Base-by-base conservation (phyloP, 2,113 vertebrate genomes). In the Ancistrus triradiatus region DNA sequence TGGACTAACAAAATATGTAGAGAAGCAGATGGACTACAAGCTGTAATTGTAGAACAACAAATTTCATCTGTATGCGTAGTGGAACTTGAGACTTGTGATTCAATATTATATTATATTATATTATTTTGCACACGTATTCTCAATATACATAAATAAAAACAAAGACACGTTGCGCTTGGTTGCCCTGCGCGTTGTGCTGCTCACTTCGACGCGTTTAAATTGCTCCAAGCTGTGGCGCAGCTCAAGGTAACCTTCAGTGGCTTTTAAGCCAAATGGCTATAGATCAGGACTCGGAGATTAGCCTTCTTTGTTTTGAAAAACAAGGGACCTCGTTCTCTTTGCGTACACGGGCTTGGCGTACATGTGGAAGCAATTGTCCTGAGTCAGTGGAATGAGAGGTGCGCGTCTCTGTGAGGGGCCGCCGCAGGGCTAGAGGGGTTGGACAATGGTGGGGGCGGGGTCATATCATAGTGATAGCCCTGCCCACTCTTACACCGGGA, bases 351-450 rank as follows among this genome's bases (percentile, higher is more conserved):
- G 84, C 90, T 47, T 86, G 85, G 52, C 80, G 83, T 87, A 92
- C 95, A 97, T 95, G 90, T 98, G 95, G 94, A 96, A 96, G 91
- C 86, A 89, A 96, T 97, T 93, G 90, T 74, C 51, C 69, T 62
- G 79, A 74, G 77, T 58, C 78, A 78, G 86, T 78, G 68, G 8
- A 44, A 38, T 3, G 25, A 42, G 17, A 25, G 25, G 35, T 74
- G 68, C 52, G 67, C 50, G 58, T 72, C 68, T 52, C 70, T 60
- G 59, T 35, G 42, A 67, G 70, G 57, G 72, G 55, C 37, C 48
- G 59, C 60, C 64, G 66, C 61, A 43, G 71, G 59, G 67, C 62
- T 46, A 64, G 53, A 37, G 58, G 14, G 15, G 17, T 11, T 21
- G 14, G 18, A 22, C 24, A 33, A 7, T 11, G 49, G 31, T 27